Percentiles rank a stretch among this genome's conserved stretches.
These are phyloP conservation scores for Bhutanitis thaidina DNA, from an alignment of 2,888 invertebrate genomes.

Conservation along the genomic window DNA sequence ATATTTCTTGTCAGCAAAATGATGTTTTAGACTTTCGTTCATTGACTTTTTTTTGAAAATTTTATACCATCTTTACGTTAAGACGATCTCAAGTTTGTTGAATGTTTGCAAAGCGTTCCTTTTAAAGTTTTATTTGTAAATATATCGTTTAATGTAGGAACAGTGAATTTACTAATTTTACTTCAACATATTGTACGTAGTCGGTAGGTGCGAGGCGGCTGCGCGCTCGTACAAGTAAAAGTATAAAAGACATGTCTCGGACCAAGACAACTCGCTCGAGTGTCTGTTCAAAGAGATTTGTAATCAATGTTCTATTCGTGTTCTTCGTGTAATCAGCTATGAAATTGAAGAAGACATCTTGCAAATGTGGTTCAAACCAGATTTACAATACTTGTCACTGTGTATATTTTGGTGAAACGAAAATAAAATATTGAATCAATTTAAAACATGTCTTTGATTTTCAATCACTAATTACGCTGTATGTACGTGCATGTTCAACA, in stretches of 20 bases:
- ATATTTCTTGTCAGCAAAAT: constrained; percentile 60
- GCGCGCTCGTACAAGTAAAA: constrained; percentile 25
- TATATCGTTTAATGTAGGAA: constrained; percentile 70
- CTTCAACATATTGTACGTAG: constrained; percentile 58
- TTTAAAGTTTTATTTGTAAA: constrained; percentile 80
- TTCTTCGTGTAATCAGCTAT: constrained; percentile 75
- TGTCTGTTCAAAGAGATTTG: constrained; percentile 52
- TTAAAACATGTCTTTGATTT: constrained; percentile 30
- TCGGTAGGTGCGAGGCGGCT: constrained; percentile 41
- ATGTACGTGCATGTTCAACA: too few relatives aligned
- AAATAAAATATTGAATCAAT: constrained; percentile 77
- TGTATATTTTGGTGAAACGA: constrained; percentile 79
- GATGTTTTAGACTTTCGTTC: constrained; percentile 68
- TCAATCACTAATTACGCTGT: neutral
- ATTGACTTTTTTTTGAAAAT: constrained; percentile 61
- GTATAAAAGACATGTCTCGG: constrained; percentile 52
- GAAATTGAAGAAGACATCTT: constrained; percentile 68
- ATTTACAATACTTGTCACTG: constrained; percentile 72
- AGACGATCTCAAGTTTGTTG: constrained; percentile 80
- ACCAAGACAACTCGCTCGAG: constrained; percentile 34
- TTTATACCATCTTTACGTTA: constrained; percentile 78
- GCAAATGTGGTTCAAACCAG: constrained; percentile 63
- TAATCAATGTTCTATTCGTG: constrained; percentile 67
- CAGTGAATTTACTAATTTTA: constrained; percentile 74
- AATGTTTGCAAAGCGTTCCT: constrained; percentile 80